Conservation (phyloP, 2,888 invertebrate species). For the Polyploca ridens region DNA sequence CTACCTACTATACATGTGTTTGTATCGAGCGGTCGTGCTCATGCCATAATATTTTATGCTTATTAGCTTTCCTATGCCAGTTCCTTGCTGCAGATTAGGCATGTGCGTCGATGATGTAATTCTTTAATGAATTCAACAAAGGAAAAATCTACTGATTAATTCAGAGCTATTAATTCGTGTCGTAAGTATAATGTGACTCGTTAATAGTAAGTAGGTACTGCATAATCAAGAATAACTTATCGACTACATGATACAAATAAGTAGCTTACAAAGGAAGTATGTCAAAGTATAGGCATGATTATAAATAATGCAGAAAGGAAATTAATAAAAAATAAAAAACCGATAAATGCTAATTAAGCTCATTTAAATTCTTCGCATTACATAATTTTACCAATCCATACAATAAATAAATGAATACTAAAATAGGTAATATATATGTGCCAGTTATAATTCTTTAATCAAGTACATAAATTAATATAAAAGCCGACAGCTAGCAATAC, state of each 20-base stretch:
- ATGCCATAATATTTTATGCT: slow-evolving; percentile 63
- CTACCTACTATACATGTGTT: slow-evolving; percentile 33
- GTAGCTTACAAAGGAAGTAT: neutral
- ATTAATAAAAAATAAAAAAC: slow-evolving; percentile 7
- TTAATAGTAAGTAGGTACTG: no score
- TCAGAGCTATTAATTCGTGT: neutral
- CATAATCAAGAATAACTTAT: neutral
- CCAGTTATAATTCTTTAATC: slow-evolving; percentile 4
- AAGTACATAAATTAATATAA: slow-evolving; percentile 23
- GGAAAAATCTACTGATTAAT: slow-evolving; percentile 28
- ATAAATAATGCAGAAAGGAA: slow-evolving; percentile 1
- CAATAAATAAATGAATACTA: slow-evolving; percentile 3
- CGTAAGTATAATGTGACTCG: no score
- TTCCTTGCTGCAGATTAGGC: slow-evolving; percentile 51
- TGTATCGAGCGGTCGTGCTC: slow-evolving; percentile 54
- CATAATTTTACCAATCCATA: neutral
- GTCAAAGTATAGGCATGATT: neutral
- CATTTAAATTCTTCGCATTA: neutral
- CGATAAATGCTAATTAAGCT: slow-evolving; percentile 1
- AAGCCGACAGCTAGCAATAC: slow-evolving; percentile 51
- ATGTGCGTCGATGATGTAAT: slow-evolving; percentile 32
- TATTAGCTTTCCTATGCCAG: slow-evolving; percentile 64
- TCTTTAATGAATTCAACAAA: slow-evolving; percentile 28
- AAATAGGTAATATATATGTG: neutral
- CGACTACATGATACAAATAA: neutral